Percentiles rank a stretch among this genome's conserved stretches.
Evolutionary conservation across 2,888 invertebrate species (phyloP).

Genomic region (Cheilosia vulpina): DNA sequence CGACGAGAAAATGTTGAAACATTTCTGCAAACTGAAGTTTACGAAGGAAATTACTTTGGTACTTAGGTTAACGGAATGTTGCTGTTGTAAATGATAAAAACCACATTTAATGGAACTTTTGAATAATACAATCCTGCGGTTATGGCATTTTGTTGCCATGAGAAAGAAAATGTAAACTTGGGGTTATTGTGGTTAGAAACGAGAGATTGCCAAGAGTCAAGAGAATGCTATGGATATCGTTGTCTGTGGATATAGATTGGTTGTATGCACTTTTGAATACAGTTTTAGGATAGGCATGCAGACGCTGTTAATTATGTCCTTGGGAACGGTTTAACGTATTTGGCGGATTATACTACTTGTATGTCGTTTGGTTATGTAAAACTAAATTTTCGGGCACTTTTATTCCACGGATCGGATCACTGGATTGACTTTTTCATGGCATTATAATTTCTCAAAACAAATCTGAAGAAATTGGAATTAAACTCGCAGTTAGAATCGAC

Average conservation of each 20-base stretch:
- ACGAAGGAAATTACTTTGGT: conserved; percentile 69
- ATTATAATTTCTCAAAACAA: too few species aligned
- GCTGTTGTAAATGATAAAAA: conserved; percentile 62
- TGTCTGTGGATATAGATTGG: neutral
- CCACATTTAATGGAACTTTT: conserved; percentile 70
- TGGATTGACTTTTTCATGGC: too few species aligned
- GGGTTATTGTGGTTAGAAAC: conserved; percentile 25
- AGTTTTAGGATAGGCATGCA: too few species aligned
- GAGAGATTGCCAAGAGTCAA: conserved; percentile 7
- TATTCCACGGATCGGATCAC: too few species aligned
- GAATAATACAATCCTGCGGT: conserved; percentile 65
- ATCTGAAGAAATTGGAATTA: too few species aligned
- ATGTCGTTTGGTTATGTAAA: too few species aligned
- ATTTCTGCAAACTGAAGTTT: conserved; percentile 57
- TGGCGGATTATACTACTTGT: too few species aligned
- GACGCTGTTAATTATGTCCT: too few species aligned
- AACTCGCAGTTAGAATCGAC: too few species aligned
- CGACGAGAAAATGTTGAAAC: conserved; percentile 32
- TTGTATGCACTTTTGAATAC: too few species aligned
- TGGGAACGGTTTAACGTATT: too few species aligned
- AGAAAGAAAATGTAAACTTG: conserved; percentile 43
- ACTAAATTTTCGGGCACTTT: too few species aligned
- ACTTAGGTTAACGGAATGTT: conserved; percentile 40
- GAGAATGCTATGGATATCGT: neutral
- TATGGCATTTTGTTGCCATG: conserved; percentile 20